Conservation (phyloP, 2,888 invertebrate species). For the Pristionchus exspectatus region DNA sequence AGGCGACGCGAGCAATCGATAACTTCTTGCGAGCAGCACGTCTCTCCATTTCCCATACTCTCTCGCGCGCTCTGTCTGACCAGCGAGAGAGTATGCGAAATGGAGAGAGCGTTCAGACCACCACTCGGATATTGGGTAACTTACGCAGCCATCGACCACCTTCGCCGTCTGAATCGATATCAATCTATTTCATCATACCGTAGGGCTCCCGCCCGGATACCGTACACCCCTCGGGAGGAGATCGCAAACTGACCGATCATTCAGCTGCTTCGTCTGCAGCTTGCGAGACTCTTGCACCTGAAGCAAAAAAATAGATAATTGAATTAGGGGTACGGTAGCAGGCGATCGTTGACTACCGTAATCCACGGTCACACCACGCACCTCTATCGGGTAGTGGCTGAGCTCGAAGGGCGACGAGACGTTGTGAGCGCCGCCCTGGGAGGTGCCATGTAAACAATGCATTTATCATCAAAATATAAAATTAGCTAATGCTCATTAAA, state of each 20-base stretch:
- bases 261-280: conserved; percentile 54
- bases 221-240: not conserved
- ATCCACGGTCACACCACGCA: conserved; percentile 79
- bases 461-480: not conserved
- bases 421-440: conserved; percentile 60
- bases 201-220: not conserved
- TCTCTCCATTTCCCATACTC: not conserved
- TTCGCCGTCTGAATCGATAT: conserved; percentile 34
- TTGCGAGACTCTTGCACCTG: conserved; percentile 55
- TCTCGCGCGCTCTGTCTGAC: not conserved
- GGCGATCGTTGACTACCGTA: not conserved
- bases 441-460: not conserved
- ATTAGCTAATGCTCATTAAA: no score
- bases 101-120: not conserved
- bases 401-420: conserved; percentile 96
- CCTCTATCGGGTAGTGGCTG: conserved; percentile 97
- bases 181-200: not conserved
- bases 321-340: not conserved
- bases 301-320: not conserved
- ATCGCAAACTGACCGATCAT: conserved; percentile 51
- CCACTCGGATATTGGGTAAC: not conserved
- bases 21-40: not conserved
- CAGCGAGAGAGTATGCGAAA: not conserved
- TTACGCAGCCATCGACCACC: conserved; percentile 50
- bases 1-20: conserved; percentile 4